phyloP scores from a whole-genome alignment of 2,888 invertebrate species.

The Coenonympha glycerion region DNA sequence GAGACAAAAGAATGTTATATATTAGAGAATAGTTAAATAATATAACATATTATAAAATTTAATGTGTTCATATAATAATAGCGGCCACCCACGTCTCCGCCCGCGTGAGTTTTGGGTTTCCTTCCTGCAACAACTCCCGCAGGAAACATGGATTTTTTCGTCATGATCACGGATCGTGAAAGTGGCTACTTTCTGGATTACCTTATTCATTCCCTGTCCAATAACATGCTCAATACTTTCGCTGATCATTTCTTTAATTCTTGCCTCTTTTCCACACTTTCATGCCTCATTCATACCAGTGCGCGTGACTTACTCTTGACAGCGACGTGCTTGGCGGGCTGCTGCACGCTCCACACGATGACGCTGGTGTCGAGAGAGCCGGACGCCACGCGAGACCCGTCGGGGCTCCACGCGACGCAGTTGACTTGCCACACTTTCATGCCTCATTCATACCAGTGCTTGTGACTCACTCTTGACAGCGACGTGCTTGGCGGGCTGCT shows the following conservation, averaged over 20 bases:
- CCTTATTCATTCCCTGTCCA: neutral
- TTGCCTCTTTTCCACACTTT: neutral
- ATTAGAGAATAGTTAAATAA: too few species aligned
- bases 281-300: neutral
- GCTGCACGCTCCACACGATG: slow-evolving; percentile 92
- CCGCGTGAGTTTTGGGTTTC: neutral
- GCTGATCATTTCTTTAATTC: neutral
- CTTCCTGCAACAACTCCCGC: neutral
- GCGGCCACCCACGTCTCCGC: too few species aligned
- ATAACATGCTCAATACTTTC: neutral
- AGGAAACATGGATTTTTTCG: too few species aligned
- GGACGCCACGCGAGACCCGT: slow-evolving; percentile 90
- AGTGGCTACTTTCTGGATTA: too few species aligned
- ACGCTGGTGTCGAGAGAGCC: slow-evolving; percentile 95
- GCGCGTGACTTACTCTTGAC: slow-evolving; percentile 80
- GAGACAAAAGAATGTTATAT: too few species aligned
- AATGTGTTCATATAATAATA: too few species aligned
- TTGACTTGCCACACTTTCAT: slow-evolving; percentile 78
- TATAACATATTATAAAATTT: too few species aligned
- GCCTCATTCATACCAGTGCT: neutral
- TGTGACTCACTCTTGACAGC: slow-evolving; percentile 82
- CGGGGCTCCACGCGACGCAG: slow-evolving; percentile 92
- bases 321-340: slow-evolving; percentile 89
- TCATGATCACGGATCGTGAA: too few species aligned
- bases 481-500: slow-evolving; percentile 88